Evolutionary conservation across 2,797 vertebrate genomes (phyloP).

Genomic region (Miichthys miiuy): DNA sequence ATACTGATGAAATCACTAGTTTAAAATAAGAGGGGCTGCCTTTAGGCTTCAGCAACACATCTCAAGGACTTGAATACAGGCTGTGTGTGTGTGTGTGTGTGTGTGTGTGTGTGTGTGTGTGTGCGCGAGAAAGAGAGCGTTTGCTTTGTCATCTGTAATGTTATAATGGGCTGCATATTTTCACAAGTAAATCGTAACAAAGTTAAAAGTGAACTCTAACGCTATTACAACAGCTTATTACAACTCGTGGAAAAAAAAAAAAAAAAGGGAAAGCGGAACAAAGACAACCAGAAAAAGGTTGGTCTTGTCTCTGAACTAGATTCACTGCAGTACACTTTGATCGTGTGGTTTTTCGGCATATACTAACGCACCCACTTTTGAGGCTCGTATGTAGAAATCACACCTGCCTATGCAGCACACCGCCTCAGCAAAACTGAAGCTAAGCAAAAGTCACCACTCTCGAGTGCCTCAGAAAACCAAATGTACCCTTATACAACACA

Average conservation of each 20-base stretch:
- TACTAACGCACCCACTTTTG: conserved; percentile 71
- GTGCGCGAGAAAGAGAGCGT: conserved; percentile 4
- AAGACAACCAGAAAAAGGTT: conserved; percentile 42
- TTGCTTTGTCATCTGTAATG: conserved; percentile 19
- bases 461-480: conserved; percentile 60
- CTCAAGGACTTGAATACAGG: conserved; percentile 39
- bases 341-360: conserved; percentile 80
- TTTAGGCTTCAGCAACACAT: conserved; percentile 59
- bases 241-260: conserved; percentile 51
- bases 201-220: conserved; percentile 29
- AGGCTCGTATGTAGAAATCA: conserved; percentile 74
- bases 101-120: conserved; percentile 12
- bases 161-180: conserved; percentile 18
- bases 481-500: conserved; percentile 54
- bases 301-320: conserved; percentile 71
- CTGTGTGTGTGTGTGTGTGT: conserved; percentile 26
- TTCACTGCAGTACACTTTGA: conserved; percentile 75
- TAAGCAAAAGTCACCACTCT: conserved; percentile 61
- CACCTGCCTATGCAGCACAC: conserved; percentile 78
- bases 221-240: conserved; percentile 30
- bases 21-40: conserved; percentile 69
- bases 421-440: conserved; percentile 72
- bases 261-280: conserved; percentile 62
- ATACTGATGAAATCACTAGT: conserved; percentile 81
- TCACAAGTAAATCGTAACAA: conserved; percentile 29